Base-by-base conservation (phyloP, 2,113 vertebrate species). In the Leuciscus idus region DNA sequence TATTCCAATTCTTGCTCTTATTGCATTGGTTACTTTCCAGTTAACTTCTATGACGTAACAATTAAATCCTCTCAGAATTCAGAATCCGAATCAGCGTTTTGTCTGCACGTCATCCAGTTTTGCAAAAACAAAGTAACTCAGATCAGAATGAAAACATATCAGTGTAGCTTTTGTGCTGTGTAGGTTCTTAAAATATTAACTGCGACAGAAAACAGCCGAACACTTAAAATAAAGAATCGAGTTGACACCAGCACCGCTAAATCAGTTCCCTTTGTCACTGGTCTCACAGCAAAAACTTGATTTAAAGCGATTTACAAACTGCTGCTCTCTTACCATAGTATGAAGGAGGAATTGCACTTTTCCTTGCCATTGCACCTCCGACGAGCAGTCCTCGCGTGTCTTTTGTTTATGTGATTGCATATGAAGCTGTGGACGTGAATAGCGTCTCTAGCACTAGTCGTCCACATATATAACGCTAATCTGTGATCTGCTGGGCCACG, bases 341-440 rank as follows among this genome's bases (percentile, higher is more conserved):
- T 62, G 92, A 88, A 83, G 93, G 87, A 70, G 93, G 92, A 83
- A 89, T 85, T 91, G 93, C 92, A 90, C 92, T 94, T 88, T 92
- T 93, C 89, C 92, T 92, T 91, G 94, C 93, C 94, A 95, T 95
- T 92, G 92, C 92, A 92, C 91, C 89, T 84, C 5, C 88, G 66
- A 84, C 88, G 83, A 79, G 87, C 83, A 91, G 77, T 90, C 90
- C 87, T 89, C 92, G 83, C 90, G 85, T 91, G 92, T 83, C 85
- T 57, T 87, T 82, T 90, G 89, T 89, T 88, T 89, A 87, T 84
- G 88, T 91, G 91, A 85, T 92, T 87, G 92, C 94, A 95, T 94
- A 95, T 89, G 94, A 93, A 87, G 91, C 87, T 90, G 73, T 84
- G 89, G 79, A 89, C 50, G 80, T 89, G 88, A 81, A 90, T 81